phyloP scores from a whole-genome alignment of 2,113 vertebrate genomes.

The Podilymbus podiceps region DNA sequence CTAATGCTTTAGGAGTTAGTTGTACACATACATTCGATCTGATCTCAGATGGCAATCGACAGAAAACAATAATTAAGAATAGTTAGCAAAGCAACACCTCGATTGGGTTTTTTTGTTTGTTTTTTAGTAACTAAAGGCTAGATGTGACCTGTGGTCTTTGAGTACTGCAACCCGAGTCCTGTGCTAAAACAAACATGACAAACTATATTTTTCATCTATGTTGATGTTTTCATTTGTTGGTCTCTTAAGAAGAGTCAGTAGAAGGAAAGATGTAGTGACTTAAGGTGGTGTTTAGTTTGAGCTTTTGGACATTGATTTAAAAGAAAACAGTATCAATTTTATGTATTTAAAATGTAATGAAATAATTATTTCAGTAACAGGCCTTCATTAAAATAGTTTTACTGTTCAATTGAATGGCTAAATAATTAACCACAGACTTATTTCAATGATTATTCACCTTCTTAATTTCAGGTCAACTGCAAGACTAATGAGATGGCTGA shows the following conservation, averaged over 20 bases:
- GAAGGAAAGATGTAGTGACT: not conserved
- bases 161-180: not conserved
- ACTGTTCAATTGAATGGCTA: not conserved
- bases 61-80: not conserved
- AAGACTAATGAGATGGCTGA: not conserved
- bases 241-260: not conserved
- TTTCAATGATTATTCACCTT: not conserved
- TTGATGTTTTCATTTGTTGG: not conserved
- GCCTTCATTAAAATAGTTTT: not conserved
- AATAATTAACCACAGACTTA: not conserved
- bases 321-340: not conserved
- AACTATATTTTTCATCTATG: not conserved
- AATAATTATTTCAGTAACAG: not conserved
- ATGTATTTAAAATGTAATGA: not conserved
- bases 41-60: not conserved
- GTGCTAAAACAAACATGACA: not conserved
- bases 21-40: not conserved
- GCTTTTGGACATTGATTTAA: not conserved
- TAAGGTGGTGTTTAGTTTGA: not conserved
- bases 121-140: not conserved
- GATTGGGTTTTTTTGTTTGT: rapidly evolving
- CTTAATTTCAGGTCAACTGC: not conserved
- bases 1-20: not conserved
- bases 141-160: not conserved
- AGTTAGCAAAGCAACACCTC: not conserved